A percentile compares a stretch with the other conserved stretches of the same genome.
These are phyloP conservation scores for Melanotaenia trifasciata DNA, from an alignment of 2,797 vertebrate genomes.

Conservation along the genomic window DNA sequence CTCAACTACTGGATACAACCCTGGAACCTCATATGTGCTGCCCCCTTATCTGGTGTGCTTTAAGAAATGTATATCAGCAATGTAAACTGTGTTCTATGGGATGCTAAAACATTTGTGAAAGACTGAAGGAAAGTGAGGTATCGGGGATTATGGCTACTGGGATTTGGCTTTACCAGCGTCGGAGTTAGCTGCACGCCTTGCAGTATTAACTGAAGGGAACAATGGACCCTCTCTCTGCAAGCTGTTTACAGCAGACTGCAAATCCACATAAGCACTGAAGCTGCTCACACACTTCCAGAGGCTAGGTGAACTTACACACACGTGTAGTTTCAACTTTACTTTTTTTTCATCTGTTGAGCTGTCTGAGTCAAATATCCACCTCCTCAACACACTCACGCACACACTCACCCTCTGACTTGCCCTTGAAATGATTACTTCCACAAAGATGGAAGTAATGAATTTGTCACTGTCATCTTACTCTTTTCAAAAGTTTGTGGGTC, in stretches of 20 bases:
- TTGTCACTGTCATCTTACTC: background rate
- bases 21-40: background rate
- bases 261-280: constrained; percentile 74
- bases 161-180: constrained; percentile 63
- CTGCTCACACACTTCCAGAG: constrained; percentile 22
- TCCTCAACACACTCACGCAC: constrained; percentile 21
- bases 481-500: background rate
- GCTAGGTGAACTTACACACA: background rate
- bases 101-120: constrained; percentile 12
- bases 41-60: background rate
- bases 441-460: background rate
- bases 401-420: background rate
- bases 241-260: constrained; percentile 72
- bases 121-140: constrained; percentile 33
- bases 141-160: constrained; percentile 49
- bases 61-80: constrained; percentile 17
- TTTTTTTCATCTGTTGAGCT: constrained; percentile 4
- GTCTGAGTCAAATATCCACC: constrained; percentile 1
- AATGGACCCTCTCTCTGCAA: constrained; percentile 75
- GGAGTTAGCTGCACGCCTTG: constrained; percentile 51
- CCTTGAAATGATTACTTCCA: background rate
- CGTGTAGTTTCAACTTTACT: background rate
- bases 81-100: background rate
- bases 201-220: constrained; percentile 72
- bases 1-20: background rate